Percentiles rank a stretch among this genome's conserved stretches.
These are phyloP conservation scores for Plebejus melissa DNA, from an alignment of 2,888 invertebrate species.

Conservation along the genomic window DNA sequence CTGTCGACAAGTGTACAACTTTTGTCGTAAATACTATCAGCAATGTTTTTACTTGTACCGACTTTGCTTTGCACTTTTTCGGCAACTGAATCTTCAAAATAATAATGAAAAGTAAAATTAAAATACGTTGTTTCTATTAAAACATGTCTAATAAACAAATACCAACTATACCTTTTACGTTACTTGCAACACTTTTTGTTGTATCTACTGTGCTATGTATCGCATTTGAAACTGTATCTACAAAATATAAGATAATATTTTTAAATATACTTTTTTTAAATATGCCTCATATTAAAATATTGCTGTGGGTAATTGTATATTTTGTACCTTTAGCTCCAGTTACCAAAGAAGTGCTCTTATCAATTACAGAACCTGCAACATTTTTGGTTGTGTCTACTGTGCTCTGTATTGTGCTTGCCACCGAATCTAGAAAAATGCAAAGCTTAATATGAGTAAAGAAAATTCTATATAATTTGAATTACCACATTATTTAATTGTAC, in stretches of 20 bases:
- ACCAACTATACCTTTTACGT: conserved; percentile 46
- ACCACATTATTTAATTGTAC: conserved; percentile 29
- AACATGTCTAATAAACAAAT: background rate
- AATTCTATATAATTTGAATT: background rate
- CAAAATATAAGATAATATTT: background rate
- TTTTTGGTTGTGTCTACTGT: conserved; percentile 59
- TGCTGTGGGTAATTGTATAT: background rate
- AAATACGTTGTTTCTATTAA: background rate
- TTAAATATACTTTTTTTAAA: background rate
- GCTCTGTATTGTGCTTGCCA: conserved; percentile 47
- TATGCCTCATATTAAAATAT: background rate
- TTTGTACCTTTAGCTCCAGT: conserved; percentile 44
- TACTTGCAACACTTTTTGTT: conserved; percentile 53
- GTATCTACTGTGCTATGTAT: conserved; percentile 51
- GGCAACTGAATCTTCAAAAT: conserved; percentile 38
- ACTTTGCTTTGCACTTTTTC: conserved; percentile 58
- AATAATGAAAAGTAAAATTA: background rate
- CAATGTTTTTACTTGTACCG: conserved; percentile 65
- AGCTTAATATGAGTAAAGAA: background rate
- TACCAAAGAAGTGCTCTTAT: conserved; percentile 47
- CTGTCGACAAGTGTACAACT: conserved; percentile 49
- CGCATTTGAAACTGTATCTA: conserved; percentile 43
- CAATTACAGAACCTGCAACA: conserved; percentile 49
- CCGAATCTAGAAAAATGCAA: conserved; percentile 44
- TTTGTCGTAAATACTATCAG: conserved; percentile 66